Evolutionary conservation across 2,888 invertebrate species (phyloP).

Genomic region (Ganaspis brasiliensis): DNA sequence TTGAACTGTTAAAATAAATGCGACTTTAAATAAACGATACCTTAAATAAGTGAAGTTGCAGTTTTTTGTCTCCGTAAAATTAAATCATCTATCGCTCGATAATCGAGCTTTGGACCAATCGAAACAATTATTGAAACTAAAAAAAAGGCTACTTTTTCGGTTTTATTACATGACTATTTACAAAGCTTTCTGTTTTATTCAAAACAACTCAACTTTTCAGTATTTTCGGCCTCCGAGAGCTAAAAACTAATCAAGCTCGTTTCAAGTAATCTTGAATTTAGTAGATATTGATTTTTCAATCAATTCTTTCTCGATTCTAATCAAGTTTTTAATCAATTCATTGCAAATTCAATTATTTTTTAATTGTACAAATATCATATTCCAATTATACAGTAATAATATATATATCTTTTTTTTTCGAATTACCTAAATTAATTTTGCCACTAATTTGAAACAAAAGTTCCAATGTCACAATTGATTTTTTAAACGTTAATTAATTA

Average conservation of each 20-base stretch:
- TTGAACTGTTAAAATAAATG: too few relatives aligned
- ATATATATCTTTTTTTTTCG: too few relatives aligned
- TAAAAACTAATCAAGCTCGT: neutral
- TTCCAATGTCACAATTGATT: too few relatives aligned
- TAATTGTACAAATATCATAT: too few relatives aligned
- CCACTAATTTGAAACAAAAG: too few relatives aligned
- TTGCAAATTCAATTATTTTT: neutral
- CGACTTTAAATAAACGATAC: too few relatives aligned
- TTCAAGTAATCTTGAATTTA: neutral
- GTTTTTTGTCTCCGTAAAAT: neutral
- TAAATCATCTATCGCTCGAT: neutral
- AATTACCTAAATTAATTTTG: too few relatives aligned
- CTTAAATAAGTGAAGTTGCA: neutral
- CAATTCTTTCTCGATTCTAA: neutral
- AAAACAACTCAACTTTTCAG: neutral
- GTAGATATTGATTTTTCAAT: too few relatives aligned
- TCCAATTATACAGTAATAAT: too few relatives aligned
- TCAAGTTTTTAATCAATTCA: too few relatives aligned
- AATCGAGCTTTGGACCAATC: neutral
- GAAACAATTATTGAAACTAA: constrained; percentile 19
- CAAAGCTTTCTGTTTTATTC: constrained; percentile 7
- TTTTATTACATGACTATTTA: constrained; percentile 34
- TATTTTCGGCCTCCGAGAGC: constrained; percentile 1
- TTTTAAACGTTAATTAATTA: too few relatives aligned
- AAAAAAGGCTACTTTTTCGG: neutral